These are phyloP conservation scores for Pinna nobilis DNA, from an alignment of 1,140 invertebrate genomes.

Conservation along the genomic window DNA sequence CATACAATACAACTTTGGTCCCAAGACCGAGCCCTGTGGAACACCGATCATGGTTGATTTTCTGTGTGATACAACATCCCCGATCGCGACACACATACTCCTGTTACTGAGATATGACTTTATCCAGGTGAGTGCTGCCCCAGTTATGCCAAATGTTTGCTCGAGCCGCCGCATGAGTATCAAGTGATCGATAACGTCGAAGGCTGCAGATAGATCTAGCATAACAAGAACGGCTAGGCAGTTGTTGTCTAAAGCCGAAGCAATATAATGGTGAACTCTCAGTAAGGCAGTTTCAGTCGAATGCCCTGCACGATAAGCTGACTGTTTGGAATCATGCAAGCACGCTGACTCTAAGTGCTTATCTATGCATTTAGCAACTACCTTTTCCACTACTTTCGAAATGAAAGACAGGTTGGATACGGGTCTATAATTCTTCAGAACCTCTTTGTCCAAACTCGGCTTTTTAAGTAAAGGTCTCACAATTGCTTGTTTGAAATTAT, in stretches of 20 bases:
- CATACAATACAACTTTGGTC: conserved; percentile 1
- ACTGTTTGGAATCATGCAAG: conserved; percentile 28
- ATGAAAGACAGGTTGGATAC: conserved; percentile 40
- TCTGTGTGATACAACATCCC: background rate
- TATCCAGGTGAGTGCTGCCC: background rate
- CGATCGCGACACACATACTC: background rate
- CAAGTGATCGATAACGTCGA: background rate
- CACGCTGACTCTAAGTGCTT: conserved; percentile 11
- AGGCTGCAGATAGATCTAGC: conserved; percentile 9
- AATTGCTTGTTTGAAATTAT: conserved; percentile 2
- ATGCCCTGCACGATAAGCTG: conserved; percentile 31
- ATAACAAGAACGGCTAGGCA: background rate
- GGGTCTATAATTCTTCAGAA: conserved; percentile 34
- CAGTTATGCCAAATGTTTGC: background rate
- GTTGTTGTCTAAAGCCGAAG: conserved; percentile 15
- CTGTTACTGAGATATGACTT: background rate
- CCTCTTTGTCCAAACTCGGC: conserved; percentile 24
- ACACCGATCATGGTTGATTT: background rate
- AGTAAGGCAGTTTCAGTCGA: conserved; percentile 35
- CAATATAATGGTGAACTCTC: conserved; percentile 2
- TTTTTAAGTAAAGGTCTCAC: conserved; percentile 38
- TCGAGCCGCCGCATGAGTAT: background rate
- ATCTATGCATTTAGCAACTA: conserved; percentile 25
- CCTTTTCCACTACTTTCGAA: conserved; percentile 37
- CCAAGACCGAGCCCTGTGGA: background rate